phyloP scores from a whole-genome alignment of 2,888 invertebrate genomes.

The Hetaerina titia region DNA sequence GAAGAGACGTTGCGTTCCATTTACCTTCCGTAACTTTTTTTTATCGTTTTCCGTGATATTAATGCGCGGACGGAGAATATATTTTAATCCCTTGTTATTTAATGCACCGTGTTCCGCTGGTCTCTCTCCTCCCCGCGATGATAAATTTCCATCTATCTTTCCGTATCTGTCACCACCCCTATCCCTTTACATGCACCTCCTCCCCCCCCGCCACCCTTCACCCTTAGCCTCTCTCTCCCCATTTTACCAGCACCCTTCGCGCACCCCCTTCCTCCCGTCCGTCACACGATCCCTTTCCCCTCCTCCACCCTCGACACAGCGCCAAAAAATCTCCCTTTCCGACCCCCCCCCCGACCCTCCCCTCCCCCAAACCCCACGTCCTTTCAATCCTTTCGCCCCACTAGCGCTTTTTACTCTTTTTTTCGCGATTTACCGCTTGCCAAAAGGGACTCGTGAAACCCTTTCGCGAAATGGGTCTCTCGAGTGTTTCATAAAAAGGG shows the following conservation, averaged over 20 bases:
- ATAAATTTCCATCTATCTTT: conserved; percentile 19
- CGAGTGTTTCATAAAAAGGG: conserved; percentile 39
- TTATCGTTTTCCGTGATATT: neutral
- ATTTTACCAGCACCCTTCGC: neutral
- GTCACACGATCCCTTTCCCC: no score
- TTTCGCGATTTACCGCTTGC: conserved; percentile 14
- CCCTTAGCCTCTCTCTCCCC: neutral
- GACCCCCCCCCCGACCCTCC: neutral
- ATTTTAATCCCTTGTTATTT: neutral
- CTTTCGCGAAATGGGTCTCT: conserved; percentile 35
- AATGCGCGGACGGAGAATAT: neutral
- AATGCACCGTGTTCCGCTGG: neutral
- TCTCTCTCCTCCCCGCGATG: neutral
- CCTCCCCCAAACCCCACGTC: neutral
- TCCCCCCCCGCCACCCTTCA: neutral
- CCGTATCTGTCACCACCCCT: neutral
- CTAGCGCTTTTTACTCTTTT: neutral
- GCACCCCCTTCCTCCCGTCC: neutral
- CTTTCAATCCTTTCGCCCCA: conserved; percentile 25
- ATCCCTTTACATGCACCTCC: neutral
- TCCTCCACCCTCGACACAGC: neutral
- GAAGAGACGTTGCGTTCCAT: neutral
- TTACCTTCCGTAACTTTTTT: neutral
- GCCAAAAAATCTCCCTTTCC: neutral
- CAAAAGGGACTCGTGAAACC: conserved; percentile 39